Evolutionary conservation across 2,888 invertebrate species (phyloP).

Genomic region (Coremacera marginata): DNA sequence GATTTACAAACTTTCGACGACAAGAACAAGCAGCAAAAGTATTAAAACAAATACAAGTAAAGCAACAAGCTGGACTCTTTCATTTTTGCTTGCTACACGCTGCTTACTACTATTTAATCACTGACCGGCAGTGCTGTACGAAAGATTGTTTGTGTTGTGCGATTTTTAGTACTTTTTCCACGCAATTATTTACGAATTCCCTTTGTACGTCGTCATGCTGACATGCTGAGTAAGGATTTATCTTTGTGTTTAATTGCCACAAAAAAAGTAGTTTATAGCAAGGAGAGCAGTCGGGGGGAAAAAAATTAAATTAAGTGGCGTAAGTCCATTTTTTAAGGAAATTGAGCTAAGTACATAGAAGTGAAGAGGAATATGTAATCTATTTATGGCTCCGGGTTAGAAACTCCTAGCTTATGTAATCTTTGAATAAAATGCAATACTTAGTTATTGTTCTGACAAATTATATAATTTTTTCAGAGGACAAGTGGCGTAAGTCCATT

Average conservation of each 20-base stretch:
- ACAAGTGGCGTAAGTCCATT: too few species aligned
- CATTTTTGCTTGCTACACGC: not conserved
- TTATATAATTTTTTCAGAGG: too few species aligned
- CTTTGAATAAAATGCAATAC: too few species aligned
- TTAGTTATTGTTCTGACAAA: too few species aligned
- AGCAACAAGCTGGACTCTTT: conserved; percentile 1
- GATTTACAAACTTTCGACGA: conserved; percentile 21
- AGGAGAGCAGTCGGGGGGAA: too few species aligned
- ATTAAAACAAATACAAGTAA: not conserved
- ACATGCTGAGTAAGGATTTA: conserved; percentile 1
- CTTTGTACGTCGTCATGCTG: not conserved
- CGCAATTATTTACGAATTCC: conserved; percentile 6
- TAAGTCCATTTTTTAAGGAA: too few species aligned
- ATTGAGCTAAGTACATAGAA: too few species aligned
- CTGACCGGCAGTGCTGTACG: not conserved
- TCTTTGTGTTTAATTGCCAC: conserved; percentile 11
- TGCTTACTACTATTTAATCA: conserved; percentile 19
- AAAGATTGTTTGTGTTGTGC: not conserved
- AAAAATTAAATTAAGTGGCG: too few species aligned
- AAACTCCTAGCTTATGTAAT: too few species aligned
- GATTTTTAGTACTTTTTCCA: not conserved
- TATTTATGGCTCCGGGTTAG: too few species aligned
- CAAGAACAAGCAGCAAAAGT: not conserved
- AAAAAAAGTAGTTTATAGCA: not conserved
- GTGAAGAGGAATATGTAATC: too few species aligned